Evolutionary conservation across 2,888 invertebrate genomes (phyloP), one percentile per base, ranked within the genome.

Genomic region (Fabriciana adippe): DNA sequence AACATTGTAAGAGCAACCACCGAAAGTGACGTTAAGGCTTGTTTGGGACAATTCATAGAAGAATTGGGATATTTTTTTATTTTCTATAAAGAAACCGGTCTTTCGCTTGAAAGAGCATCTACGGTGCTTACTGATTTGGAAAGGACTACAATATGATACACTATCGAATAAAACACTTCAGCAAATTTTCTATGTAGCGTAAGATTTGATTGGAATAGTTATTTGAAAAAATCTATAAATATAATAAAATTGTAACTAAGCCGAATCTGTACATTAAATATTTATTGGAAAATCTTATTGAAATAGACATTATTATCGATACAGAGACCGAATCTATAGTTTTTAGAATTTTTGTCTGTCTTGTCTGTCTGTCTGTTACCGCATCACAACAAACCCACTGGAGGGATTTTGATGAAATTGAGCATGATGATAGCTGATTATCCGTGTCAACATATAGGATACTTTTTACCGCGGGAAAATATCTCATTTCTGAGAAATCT

Each of bases 1-100:
- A 79, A 84, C 80, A 83, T 80, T 80, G 79, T 16, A 48, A 31
- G n/a, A 6, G 6, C 72, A 72, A 68, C 68, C 74, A 67, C 69
- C 68, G 71, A 61, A 79, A 75, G 77, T 76, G 73, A 74, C 72
- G 66, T 77, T 74, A 74, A 74, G 74, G 51, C 68, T 67, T 57
- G 70, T 75, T 71, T 72, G 57, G 66, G 56, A 70, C 26, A 45
- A 70, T 70, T 51, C 59, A 64, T 62, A 47, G 56, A 47, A 53
- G 59, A 64, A 70, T 66, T 69, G 70, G 1, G 6, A 59, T 48
- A 47, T 16, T 72, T 74, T 73, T 75, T 73, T 70, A 69, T 70
- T 55, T 64, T 65, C 55, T 66, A 71, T 70, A 71, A 69, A 65
- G 57, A 53, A 47, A 65, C 51, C 64, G 55, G 55, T 72, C 61